Conservation (phyloP, 1,140 invertebrate species). For the Patella vulgata region DNA sequence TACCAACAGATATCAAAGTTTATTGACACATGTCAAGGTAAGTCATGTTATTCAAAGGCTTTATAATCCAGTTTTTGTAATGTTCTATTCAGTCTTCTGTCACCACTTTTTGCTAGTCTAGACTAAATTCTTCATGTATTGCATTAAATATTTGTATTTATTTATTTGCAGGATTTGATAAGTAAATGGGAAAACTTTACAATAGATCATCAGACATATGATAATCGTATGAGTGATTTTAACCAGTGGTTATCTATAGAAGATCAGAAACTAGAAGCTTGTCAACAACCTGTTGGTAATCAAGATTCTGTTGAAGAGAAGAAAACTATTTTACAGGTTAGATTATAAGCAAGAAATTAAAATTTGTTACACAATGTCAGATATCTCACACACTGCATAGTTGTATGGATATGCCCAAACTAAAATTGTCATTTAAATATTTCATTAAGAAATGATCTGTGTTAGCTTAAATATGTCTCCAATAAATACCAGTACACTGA, state of each 20-base stretch:
- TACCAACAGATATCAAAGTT: conserved; percentile 83
- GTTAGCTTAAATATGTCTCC: too few species aligned
- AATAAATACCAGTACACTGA: too few species aligned
- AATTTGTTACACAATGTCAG: too few species aligned
- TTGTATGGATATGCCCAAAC: too few species aligned
- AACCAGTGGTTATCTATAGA: conserved; percentile 80
- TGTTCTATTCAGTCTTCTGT: neutral
- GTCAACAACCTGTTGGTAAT: conserved; percentile 50
- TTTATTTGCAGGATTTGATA: conserved; percentile 79
- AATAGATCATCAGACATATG: conserved; percentile 84
- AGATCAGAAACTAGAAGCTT: conserved; percentile 76
- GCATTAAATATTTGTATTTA: conserved; percentile 9
- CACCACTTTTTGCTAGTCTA: neutral
- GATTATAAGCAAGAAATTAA: too few species aligned
- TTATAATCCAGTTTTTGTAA: neutral
- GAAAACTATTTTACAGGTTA: conserved; percentile 56
- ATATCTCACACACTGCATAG: neutral
- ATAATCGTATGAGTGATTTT: conserved; percentile 80
- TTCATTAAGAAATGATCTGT: too few species aligned
- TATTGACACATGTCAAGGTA: conserved; percentile 70
- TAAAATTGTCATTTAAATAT: too few species aligned
- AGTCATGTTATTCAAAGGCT: too few species aligned
- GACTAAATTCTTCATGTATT: conserved; percentile 4
- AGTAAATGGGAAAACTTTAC: conserved; percentile 86
- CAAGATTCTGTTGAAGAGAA: conserved; percentile 60